Evolutionary conservation across 2,888 invertebrate genomes (phyloP), one percentile per base, ranked within the genome.

Genomic region (Toxonevra muliebris): DNA sequence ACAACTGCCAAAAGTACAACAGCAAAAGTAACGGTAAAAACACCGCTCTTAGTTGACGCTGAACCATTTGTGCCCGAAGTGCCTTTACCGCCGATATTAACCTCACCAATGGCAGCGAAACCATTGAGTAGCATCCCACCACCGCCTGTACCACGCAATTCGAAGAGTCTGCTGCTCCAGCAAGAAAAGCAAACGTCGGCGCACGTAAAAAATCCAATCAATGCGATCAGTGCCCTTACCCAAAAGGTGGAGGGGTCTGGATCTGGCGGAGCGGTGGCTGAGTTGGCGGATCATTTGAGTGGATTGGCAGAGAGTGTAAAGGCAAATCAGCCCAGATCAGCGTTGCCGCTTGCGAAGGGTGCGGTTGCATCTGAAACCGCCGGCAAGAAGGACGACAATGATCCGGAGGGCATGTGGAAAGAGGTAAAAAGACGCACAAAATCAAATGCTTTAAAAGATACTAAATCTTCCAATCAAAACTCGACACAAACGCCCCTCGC

Each of bases 101-200:
- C 78, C 59, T 75, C 80, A 61, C 74, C 74, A 58, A 81, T 84
- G 84, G 83, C 81, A 17, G 75, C 90, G 4, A 88, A 88, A 71
- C 85, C 91, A 54, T 85, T 92, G 69, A 82, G 89, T 13, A 88
- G 90, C 66, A 90, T 93, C 73, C 92, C 93, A 1, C 90, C 91
- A 41, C 80, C 80, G 19, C 93, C 93, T 13, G 79, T 92, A 77
- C 91, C 92, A 55, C 89, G 90, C 86, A 89, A 87, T 65, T 84
- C 88, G 70, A 85, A 87, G 73, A 86, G 82, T 74, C 66, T 82
- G 76, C 68, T 80, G 72, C 69, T 76, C 74, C 78, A 80, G 61
- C 77, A 77, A 58, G 72, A 71, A 72, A 77, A 73, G 69, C 74
- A 74, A 52, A 70, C 74, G 12, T 71, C 76, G 61, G 73, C 75